Evolutionary conservation across 2,888 invertebrate species (phyloP), one percentile per base, ranked within the genome.

Genomic region (Fissipunctia ypsillon): DNA sequence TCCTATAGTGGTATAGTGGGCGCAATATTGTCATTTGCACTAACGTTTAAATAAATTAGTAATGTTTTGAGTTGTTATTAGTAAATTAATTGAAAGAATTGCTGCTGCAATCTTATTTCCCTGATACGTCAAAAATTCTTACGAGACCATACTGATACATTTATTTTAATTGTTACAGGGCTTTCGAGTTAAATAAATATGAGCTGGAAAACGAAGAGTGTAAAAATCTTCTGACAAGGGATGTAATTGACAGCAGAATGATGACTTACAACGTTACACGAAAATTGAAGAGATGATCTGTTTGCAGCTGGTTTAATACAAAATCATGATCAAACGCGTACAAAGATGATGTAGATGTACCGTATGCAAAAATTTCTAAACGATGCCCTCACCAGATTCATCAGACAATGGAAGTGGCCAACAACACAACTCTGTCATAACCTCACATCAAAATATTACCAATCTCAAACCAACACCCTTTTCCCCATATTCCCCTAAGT

Each of bases 401-500:
- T 9, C 16, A 19, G 19, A 35, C 7, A 43, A 16, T 10, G 16
- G 19, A 14, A 16, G 67, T 10, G 35, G 6, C 35, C 19, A 16
- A 67, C 45, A 60, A 43, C 16, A 41, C 25, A 41, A 64, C 25
- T 43, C 9, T 19, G 3, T 64, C 25, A 50, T n/a, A 31, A 22
- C 12, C 54, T 12, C 35, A 68, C 28, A 76, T 57, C 52, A 59
- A 54, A 76, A 65, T 41, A 50, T 56, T 56, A 77, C 65, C 50
- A 65, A 56, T 50, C 28, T 43, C 10, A 52, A 25, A 45, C 43
- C 31, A 57, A 48, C 43, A 38, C 9, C 7, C 35, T 25, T 9
- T 9, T 43, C 38, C 50, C 35, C 50, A 67, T 78, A 68, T 76
- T 77, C 77, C 60, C 70, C 69, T 61, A 90, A 87, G 87, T 91